Base-by-base conservation (phyloP, 2,113 vertebrate genomes). In the Cnemophilus loriae region DNA sequence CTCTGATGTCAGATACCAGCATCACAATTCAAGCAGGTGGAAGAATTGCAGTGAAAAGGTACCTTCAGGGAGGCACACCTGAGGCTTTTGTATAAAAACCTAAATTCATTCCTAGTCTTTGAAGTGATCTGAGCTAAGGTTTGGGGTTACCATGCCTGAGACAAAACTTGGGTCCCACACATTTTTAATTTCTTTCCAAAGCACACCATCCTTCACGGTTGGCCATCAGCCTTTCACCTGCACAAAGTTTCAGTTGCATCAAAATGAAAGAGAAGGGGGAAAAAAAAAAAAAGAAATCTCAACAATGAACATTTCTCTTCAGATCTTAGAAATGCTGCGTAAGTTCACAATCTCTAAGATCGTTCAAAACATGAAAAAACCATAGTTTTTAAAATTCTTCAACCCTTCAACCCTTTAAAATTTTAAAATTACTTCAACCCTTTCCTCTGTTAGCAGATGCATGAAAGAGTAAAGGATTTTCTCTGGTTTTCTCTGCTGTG, bases 1-100 rank as follows among this genome's bases (percentile, higher is more conserved):
- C 80, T 95, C 73, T 92, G 74, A 89, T 87, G 83, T 95, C 65
- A 94, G 86, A 86, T 87, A 76, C 63, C 63, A 74, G 59, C 70
- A 24, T 75, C 77, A 78, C 49, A 74, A 28, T 83, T 95, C 44
- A 81, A 71, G 77, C 69, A 59, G 65, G 37, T 70, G 57, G 76
- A 94, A 81, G 85, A 81, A 75, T 12, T 86, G 71, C 41, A 60
- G 32, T 68, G 65, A 81, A 88, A 92, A 92, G 24, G 24, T 49
- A 70, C 47, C 20, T 90, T 83, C 39, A 81, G 67, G 6, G 16
- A 86, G 63, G 37, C n/a, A 37, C 39, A 77, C 14, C 78, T 37
- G 28, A 44, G 47, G 49, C 75, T 87, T 85, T 88, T 84, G 30
- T 78, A 6, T 32, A 63, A 59, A 78, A 67, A 84, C 42, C 16